Conservation (phyloP, 2,888 invertebrate species). For the Elgonia sp. region DNA sequence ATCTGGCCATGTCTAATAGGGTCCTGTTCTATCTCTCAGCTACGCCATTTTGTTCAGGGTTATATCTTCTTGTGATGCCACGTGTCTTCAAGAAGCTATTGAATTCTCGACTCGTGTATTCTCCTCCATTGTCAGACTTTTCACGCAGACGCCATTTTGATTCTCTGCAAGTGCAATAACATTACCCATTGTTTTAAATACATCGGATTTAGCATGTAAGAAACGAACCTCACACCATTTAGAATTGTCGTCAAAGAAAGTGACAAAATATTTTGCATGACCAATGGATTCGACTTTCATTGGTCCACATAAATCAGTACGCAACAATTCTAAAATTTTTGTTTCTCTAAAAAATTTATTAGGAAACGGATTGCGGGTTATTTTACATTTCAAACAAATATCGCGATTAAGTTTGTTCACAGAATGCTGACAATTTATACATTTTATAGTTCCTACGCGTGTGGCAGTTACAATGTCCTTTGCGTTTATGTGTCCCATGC, state of each 20-base stretch:
- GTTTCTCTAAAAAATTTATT: constrained; percentile 54
- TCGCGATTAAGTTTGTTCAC: constrained; percentile 52
- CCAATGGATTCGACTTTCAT: neutral
- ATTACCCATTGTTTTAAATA: constrained; percentile 18
- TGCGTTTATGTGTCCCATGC: constrained; percentile 30
- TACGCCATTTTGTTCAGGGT: constrained; percentile 81
- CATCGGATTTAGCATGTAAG: constrained; percentile 73
- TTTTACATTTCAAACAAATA: constrained; percentile 69
- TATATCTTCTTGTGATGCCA: constrained; percentile 63
- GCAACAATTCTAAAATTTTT: constrained; percentile 75
- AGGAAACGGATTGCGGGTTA: constrained; percentile 71
- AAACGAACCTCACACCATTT: constrained; percentile 76
- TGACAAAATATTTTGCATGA: constrained; percentile 74
- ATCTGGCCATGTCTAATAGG: neutral
- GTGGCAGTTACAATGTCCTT: neutral
- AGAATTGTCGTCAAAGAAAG: constrained; percentile 78
- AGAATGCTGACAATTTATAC: neutral
- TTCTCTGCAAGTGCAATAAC: neutral
- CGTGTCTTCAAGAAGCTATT: neutral
- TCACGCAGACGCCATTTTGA: neutral
- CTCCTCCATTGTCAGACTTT: constrained; percentile 75
- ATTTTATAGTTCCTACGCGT: neutral
- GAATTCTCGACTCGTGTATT: neutral
- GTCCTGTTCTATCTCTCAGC: constrained; percentile 77
- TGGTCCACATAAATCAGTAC: constrained; percentile 78